phyloP scores from a whole-genome alignment of 2,888 invertebrate species.

The Helleia helle region DNA sequence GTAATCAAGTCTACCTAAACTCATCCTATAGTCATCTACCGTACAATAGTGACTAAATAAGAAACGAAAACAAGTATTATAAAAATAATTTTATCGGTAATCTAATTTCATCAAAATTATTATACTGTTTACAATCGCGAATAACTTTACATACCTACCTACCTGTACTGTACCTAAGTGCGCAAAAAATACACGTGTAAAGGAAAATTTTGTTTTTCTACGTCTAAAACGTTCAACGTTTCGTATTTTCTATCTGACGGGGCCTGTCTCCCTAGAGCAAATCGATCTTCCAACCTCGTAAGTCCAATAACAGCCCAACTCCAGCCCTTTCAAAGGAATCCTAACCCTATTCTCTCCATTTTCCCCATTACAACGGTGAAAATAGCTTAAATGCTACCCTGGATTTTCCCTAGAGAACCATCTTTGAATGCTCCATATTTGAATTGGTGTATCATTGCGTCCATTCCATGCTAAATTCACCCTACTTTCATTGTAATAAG shows the following conservation, averaged over 20 bases:
- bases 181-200: no score
- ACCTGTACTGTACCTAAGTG: no score
- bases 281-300: slow-evolving; percentile 47
- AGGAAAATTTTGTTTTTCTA: no score
- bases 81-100: no score
- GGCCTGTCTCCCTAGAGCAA: slow-evolving; percentile 54
- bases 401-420: slow-evolving; percentile 71
- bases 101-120: no score
- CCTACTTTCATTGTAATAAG: slow-evolving; percentile 18
- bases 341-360: slow-evolving; percentile 18
- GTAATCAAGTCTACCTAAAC: no score
- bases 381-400: slow-evolving; percentile 30
- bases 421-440: slow-evolving; percentile 64
- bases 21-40: no score
- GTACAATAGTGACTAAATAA: no score
- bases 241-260: slow-evolving; percentile 38
- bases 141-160: no score
- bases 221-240: slow-evolving; percentile 23
- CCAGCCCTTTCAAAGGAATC: slow-evolving; percentile 25
- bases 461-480: slow-evolving; percentile 22
- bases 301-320: slow-evolving; percentile 34
- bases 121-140: no score
- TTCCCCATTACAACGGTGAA: slow-evolving; percentile 20
- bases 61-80: no score
- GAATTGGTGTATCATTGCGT: slow-evolving; percentile 57